Base-by-base conservation (phyloP, 92 coral and sea anemone species). In the Porites rus region DNA sequence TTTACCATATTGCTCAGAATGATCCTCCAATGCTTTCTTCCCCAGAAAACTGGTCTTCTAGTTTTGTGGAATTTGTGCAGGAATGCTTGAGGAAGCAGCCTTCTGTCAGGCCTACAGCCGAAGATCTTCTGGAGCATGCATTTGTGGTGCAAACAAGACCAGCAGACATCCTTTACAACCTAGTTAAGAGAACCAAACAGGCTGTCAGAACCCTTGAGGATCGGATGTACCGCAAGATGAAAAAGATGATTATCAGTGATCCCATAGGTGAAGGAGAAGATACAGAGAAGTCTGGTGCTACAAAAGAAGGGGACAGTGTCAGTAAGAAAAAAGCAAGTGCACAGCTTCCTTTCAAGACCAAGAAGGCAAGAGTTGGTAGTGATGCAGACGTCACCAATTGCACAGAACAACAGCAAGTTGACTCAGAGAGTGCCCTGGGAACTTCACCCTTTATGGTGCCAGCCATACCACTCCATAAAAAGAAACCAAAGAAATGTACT, bases 1-100 rank as follows among this genome's bases (percentile, higher is more conserved):
- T 97, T 63, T 97, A 97, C 76, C 99, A 97, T 87, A 97, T 97
- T 72, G 99, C 99, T 19, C 99, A 97, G 87, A 97, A 97, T 77
- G 99, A 97, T 51, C 98, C 99, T 31, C 99, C 99, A 1, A 77
- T 92, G 46, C 83, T 97, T 18, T 76, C 88, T 46, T 11, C 83
- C 52, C 79, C 80, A 62, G 88, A 85, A 20, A 67, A 31, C 60
- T 85, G 88, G 88, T 86, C 96, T 20, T 86, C 91, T 6, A 92
- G 91, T 51, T 95, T 95, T 89, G 86, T 93, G 60, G 92, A 95
- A 54, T 97, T 95, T 90, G 98, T 97, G 66, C 94, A 94, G 84
- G 85, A 91, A 72, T 97, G 99, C 87, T 88, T 97, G 25, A 85
- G 81, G 84, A 97, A 97, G 66, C 94, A 91, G 51, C 98, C 98